Base-by-base conservation (phyloP, 2,888 invertebrate species). In the Laspeyria flexula region DNA sequence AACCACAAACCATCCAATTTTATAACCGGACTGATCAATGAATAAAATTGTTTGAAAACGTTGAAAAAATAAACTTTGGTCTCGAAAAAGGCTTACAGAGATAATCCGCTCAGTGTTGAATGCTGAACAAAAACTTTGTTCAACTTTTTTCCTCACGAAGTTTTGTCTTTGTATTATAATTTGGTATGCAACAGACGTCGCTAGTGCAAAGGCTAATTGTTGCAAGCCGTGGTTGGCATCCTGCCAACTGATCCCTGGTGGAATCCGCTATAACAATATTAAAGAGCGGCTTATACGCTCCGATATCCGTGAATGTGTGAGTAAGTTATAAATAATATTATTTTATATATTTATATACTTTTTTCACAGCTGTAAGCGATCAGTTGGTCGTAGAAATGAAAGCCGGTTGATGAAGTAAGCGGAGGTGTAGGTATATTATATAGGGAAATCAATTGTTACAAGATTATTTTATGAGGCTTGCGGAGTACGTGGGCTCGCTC, bases 161-260 rank as follows among this genome's bases (percentile, higher is more conserved):
- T 58, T 56, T 58, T 53, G 62, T 53, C 61, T 65, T 61, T 50
- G 67, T 58, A 57, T 58, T 47, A 46, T 65, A 60, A 69, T 69
- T 70, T 56, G 29, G 58, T 69, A 68, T 63, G 59, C 62, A 60
- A 65, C 55, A 60, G 65, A 55, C 54, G 72, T 51, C 33, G 49
- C 30, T 25, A 55, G 54, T 60, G 65, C 58, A 56, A 57, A 50
- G 65, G 71, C 71, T 71, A 71, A 71, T 71, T 71, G 70, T 61
- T 55, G 50, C 71, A 39, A 46, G 63, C 59, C 49, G 31, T 51
- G 51, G 60, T 57, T 73, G 71, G 71, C 61, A 15, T 5, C 12
- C 27, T 3, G 53, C 73, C 71, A 71, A 59, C 48, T 67, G 63
- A 65, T 67, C 73, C 56, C 60, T 60, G 47, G 47, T 43, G 46